These are phyloP conservation scores for Neelides sp. DNA, from an alignment of 1,140 invertebrate genomes.

Conservation along the genomic window DNA sequence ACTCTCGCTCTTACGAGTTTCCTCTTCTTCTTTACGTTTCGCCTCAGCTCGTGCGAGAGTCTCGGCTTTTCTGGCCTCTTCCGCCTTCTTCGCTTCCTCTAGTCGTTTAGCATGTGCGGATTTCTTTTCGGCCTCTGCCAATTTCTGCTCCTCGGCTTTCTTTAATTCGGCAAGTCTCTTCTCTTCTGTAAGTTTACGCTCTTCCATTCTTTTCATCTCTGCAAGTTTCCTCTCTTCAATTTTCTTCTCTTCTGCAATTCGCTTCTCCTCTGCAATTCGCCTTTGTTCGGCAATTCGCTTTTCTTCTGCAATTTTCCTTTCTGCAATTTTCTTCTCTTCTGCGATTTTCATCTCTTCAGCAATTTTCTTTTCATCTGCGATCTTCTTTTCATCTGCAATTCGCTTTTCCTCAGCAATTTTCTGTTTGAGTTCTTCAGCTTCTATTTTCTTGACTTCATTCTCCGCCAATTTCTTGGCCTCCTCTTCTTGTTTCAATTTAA, in stretches of 20 bases:
- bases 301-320: background rate
- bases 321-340: background rate
- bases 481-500: background rate
- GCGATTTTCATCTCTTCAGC: background rate
- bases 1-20: no score
- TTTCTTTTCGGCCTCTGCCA: background rate
- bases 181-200: background rate
- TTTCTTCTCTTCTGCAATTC: background rate
- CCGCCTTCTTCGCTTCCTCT: constrained; percentile 1
- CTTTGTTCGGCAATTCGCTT: background rate
- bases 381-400: background rate
- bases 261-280: background rate
- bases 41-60: no score
- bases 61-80: background rate
- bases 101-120: background rate
- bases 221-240: no score
- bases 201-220: background rate
- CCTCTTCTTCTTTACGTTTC: no score
- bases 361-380: background rate
- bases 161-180: background rate
- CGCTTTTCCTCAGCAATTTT: background rate
- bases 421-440: no score
- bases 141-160: background rate
- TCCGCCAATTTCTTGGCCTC: background rate
- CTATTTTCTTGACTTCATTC: no score